Base-by-base conservation (phyloP, 2,888 invertebrate species). In the Creontiades dilutus region DNA sequence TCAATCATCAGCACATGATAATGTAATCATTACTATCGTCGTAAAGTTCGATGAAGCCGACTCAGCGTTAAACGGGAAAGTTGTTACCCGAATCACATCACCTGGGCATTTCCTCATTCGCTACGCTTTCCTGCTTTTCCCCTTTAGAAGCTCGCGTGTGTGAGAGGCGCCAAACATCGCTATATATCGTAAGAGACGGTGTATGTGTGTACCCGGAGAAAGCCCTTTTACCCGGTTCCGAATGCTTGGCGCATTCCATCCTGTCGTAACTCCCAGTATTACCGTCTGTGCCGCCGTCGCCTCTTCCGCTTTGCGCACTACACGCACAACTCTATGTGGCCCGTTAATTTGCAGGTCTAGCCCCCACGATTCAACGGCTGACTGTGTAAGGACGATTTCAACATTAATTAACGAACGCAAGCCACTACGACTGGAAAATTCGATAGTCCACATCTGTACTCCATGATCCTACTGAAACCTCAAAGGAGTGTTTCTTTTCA, bases 81-180 rank as follows among this genome's bases (percentile, higher is more conserved):
- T 57, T n/a, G 14, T n/a, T n/a, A 5, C n/a, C 57, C 57, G 13
- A 57, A 57, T 57, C 57, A n/a, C 57, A 16, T n/a, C 57, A n/a
- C n/a, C 14, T 57, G 57, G 5, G n/a, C 52, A 52, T 16, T 14
- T 57, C 57, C 57, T n/a, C 57, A n/a, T 57, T 57, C 57, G 57
- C 57, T n/a, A 57, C 57, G 57, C 57, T 57, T 57, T 57, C 57
- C 57, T 57, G 57, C 57, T 57, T 57, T 57, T 57, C 57, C 5
- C 1, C n/a, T 3, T 2, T 0, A 0, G 7, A n/a, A 5, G 57
- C n/a, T 7, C 16, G n/a, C n/a, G 57, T 57, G 57, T 16, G 52
- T 16, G n/a, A n/a, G n/a, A 57, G 0, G 14, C 37, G 3, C 37
- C n/a, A 0, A 0, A n/a, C 7, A n/a, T 57, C 7, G 57, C 57